Base-by-base conservation (phyloP, 2,888 invertebrate genomes). In the Colostygia pectinataria region DNA sequence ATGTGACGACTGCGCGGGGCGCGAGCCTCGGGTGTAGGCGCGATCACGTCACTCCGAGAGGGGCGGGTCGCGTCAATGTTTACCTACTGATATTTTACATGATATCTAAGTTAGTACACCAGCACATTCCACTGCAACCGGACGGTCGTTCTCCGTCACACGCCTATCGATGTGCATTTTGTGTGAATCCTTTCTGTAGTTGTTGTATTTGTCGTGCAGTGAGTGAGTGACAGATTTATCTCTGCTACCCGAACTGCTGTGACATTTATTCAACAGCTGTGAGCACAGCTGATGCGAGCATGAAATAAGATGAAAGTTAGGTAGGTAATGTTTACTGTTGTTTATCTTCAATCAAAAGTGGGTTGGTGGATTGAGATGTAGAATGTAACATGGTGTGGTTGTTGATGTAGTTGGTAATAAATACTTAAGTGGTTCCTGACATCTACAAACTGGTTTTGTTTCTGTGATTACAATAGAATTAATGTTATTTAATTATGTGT, bases 251-350 rank as follows among this genome's bases (percentile, higher is more conserved):
- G 55, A 65, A 56, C 55, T 57, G 66, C 57, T 64, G 68, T 61
- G 45, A 54, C 68, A 66, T 55, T 65, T 71, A 57, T 60, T 67
- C 62, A 77, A 75, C 76, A 77, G 80, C 85, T 80, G 84, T 75
- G 71, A 65, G 63, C 61, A 65, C 66, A 77, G 73, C 68, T 73
- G 77, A 74, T 73, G 63, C 64, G 76, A 84, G 72, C 80, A 90
- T 90, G 89, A 86, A 84, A 83, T 88, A 90, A 89, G 80, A 90
- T 90, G 89, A 88, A 84, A 89, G 77, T 80, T 86, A 83, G 89
- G 89, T 90, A 83, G n/a, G n/a, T n/a, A 77, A 67, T 53, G 1
- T 54, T 62, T 51, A 45, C 13, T 31, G n/a, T 31, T 40, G 29
- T 31, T 31, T 7, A 24, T 27, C 6, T 4, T 20, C 18, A 28